Percentiles rank a stretch among this genome's conserved stretches.
phyloP scores from a whole-genome alignment of 2,888 invertebrate species.

The Calliopum simillimum region DNA sequence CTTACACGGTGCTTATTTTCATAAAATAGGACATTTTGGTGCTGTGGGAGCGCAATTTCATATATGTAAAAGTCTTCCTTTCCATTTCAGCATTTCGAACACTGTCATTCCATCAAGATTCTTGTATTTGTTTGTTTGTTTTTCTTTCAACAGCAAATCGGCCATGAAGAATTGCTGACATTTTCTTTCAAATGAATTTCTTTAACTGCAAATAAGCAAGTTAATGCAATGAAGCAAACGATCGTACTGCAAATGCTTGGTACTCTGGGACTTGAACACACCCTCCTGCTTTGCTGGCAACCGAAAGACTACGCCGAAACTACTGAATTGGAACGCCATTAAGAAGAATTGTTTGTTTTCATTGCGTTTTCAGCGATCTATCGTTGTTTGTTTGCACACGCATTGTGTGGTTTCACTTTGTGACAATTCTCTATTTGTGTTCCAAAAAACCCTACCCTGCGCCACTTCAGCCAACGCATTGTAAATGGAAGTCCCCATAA shows the following conservation, averaged over 20 bases:
- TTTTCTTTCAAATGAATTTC: not conserved
- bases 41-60: too few species aligned
- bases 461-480: not conserved
- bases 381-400: constrained; percentile 17
- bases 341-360: constrained; percentile 28
- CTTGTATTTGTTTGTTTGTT: constrained; percentile 11
- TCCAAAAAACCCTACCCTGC: not conserved
- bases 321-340: constrained; percentile 20
- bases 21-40: too few species aligned
- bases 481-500: not conserved
- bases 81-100: too few species aligned
- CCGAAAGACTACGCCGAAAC: not conserved
- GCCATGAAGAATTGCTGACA: constrained; percentile 35
- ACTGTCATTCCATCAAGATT: too few species aligned
- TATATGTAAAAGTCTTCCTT: too few species aligned
- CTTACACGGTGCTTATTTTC: too few species aligned
- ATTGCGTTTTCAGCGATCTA: constrained; percentile 19
- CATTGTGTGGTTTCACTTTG: constrained; percentile 19
- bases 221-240: too few species aligned
- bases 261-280: not conserved
- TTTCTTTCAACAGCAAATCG: constrained; percentile 27
- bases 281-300: not conserved
- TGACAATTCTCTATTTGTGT: too few species aligned
- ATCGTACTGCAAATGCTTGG: too few species aligned
- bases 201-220: not conserved